Conservation (phyloP, 2,797 vertebrate genomes). For the Mycteria americana region DNA sequence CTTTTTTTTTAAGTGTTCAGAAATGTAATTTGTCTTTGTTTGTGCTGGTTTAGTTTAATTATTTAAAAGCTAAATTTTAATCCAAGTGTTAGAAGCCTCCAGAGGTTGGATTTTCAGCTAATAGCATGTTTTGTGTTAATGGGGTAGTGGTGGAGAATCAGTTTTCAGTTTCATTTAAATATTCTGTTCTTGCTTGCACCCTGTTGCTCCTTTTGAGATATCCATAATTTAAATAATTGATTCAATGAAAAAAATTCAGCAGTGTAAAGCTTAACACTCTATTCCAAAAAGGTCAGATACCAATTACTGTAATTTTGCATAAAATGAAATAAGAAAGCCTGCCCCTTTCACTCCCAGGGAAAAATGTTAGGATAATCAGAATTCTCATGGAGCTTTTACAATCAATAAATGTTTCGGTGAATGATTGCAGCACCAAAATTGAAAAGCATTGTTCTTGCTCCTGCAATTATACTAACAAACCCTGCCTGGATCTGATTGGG, state of each 20-base stretch:
- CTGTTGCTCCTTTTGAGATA: conserved; percentile 62
- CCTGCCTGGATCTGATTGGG: neutral
- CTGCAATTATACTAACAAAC: conserved; percentile 31
- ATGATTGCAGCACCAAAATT: conserved; percentile 29
- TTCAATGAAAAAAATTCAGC: conserved; percentile 58
- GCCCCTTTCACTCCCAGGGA: conserved; percentile 51
- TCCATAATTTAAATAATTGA: conserved; percentile 75
- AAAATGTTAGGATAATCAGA: conserved; percentile 60
- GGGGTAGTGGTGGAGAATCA: neutral
- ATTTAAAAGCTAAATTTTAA: conserved; percentile 55
- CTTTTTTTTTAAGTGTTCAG: neutral
- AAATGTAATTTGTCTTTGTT: conserved; percentile 16
- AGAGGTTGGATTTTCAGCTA: conserved; percentile 27
- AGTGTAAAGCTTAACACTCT: conserved; percentile 57
- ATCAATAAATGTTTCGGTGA: conserved; percentile 63
- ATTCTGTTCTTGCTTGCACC: conserved; percentile 61
- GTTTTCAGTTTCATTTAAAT: conserved; percentile 65
- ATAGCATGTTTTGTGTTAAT: conserved; percentile 24
- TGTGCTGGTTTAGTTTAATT: conserved; percentile 9
- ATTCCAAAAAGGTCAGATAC: conserved; percentile 68
- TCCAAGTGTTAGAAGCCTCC: neutral
- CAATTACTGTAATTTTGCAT: conserved; percentile 76
- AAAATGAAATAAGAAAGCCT: conserved; percentile 67
- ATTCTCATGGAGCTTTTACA: conserved; percentile 57
- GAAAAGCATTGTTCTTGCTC: conserved; percentile 38